Conservation (phyloP, 1,140 invertebrate species). For the Coenobita brevimanus region DNA sequence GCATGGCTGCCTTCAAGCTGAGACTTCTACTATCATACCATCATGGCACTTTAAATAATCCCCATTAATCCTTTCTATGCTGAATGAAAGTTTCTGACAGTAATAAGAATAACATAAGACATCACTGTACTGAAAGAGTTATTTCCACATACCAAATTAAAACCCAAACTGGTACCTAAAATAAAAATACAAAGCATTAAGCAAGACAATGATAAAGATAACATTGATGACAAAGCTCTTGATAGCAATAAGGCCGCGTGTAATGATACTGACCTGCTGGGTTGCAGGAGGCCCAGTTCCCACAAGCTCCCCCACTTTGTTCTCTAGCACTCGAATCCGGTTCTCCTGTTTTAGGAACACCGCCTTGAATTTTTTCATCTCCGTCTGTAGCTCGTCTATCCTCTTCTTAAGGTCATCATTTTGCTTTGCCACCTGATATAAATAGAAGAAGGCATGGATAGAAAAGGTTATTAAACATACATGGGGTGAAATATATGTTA, state of each 20-base stretch:
- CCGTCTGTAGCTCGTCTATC: constrained; percentile 87
- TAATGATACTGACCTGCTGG: constrained; percentile 54
- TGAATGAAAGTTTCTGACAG: too few species aligned
- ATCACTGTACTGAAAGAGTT: too few species aligned
- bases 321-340: constrained; percentile 77
- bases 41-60: too few species aligned
- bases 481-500: too few species aligned
- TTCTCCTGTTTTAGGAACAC: constrained; percentile 96
- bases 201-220: constrained; percentile 49
- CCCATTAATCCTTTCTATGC: too few species aligned
- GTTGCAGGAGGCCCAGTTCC: constrained; percentile 16
- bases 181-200: constrained; percentile 57
- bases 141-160: background rate
- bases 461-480: too few species aligned
- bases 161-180: constrained; percentile 43
- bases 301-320: constrained; percentile 35
- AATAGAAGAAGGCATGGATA: too few species aligned
- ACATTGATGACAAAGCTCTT: constrained; percentile 49
- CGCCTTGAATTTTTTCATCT: constrained; percentile 92
- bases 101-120: too few species aligned
- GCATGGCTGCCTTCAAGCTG: too few species aligned
- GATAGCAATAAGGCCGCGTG: constrained; percentile 6
- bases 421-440: constrained; percentile 54
- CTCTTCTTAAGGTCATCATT: constrained; percentile 74
- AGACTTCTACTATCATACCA: too few species aligned